A percentile compares a stretch with the other conserved stretches of the same genome.
Conservation (phyloP, 2,797 vertebrate genomes). For the Podarcis lilfordi region DNA sequence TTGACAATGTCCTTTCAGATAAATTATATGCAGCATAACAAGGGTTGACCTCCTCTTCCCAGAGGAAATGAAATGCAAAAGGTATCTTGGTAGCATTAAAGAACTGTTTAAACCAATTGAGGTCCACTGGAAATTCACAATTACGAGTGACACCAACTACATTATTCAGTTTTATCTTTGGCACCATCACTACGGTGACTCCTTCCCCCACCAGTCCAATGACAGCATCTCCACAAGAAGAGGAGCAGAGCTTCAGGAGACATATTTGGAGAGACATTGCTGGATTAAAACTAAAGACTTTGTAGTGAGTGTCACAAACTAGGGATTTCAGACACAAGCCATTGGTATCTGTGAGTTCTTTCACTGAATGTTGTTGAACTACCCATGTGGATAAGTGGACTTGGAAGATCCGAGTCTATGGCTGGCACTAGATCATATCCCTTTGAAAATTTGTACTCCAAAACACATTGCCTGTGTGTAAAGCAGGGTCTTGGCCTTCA, state of each 20-base stretch:
- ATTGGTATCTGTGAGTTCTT: background rate
- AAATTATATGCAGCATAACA: slow-evolving; percentile 48
- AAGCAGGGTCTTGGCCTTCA: background rate
- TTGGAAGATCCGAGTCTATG: background rate
- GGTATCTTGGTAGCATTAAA: slow-evolving; percentile 28
- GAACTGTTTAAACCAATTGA: slow-evolving; percentile 47
- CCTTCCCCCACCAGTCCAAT: background rate
- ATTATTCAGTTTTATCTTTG: slow-evolving; percentile 10
- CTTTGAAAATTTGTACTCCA: background rate
- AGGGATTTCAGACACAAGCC: background rate
- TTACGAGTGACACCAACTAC: slow-evolving; percentile 39
- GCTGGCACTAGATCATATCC: background rate
- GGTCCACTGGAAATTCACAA: slow-evolving; percentile 45
- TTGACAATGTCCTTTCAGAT: background rate
- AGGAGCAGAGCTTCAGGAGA: background rate
- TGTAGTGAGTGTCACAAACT: background rate
- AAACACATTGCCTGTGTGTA: background rate
- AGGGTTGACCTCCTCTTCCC: slow-evolving; percentile 48
- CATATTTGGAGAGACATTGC: accelerated
- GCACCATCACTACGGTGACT: background rate
- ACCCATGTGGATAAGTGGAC: background rate
- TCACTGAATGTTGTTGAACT: background rate
- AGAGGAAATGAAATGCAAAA: slow-evolving; percentile 39
- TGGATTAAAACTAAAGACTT: background rate
- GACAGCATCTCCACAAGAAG: background rate